phyloP scores from a whole-genome alignment of 2,888 invertebrate species.

The Gymnosoma rotundatum region DNA sequence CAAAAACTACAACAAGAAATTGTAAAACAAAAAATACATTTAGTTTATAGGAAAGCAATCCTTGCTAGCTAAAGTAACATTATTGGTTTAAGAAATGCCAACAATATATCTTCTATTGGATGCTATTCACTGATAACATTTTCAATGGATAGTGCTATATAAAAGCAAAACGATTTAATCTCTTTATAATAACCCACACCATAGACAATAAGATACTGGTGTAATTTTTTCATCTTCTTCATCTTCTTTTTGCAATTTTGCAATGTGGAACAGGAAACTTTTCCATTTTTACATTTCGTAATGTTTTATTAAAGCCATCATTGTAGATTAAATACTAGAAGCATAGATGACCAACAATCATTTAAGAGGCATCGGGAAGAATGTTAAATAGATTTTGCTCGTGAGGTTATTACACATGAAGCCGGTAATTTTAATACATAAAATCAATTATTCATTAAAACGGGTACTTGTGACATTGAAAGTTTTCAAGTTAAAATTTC shows the following conservation, averaged over 20 bases:
- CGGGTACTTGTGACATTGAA: too few relatives aligned
- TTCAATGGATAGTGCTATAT: slow-evolving; percentile 17
- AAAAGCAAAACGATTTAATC: slow-evolving; percentile 62
- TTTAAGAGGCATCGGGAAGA: neutral
- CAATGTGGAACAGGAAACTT: neutral
- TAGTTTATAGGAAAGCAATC: slow-evolving; percentile 21
- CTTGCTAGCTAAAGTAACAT: slow-evolving; percentile 40
- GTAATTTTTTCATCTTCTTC: neutral
- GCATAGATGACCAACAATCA: neutral
- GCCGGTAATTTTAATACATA: too few relatives aligned
- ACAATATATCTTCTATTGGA: slow-evolving; percentile 60
- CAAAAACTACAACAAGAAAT: slow-evolving; percentile 41
- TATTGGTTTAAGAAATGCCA: slow-evolving; percentile 62
- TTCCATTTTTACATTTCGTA: neutral
- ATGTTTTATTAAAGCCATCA: slow-evolving; percentile 17
- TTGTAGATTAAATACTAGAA: neutral
- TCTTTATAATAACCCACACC: slow-evolving; percentile 37
- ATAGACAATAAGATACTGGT: slow-evolving; percentile 28
- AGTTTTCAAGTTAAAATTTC: too few relatives aligned
- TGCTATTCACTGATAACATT: slow-evolving; percentile 23
- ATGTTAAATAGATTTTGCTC: neutral
- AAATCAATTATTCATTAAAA: too few relatives aligned
- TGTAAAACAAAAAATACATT: slow-evolving; percentile 9
- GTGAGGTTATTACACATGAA: too few relatives aligned
- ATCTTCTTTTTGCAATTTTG: neutral